Evolutionary conservation across 2,888 invertebrate species (phyloP).

Genomic region (Tortrix viridana): DNA sequence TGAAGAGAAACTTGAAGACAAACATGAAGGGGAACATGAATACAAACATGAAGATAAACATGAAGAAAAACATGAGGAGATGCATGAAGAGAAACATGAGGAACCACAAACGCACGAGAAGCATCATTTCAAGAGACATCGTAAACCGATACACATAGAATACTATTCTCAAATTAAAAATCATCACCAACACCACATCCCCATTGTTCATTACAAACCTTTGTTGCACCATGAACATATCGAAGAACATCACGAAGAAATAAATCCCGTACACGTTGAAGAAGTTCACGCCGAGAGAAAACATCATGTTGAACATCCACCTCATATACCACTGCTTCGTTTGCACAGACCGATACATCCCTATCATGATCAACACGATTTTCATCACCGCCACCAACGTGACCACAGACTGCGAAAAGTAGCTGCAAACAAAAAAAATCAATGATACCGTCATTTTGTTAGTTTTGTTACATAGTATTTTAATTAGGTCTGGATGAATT

Average conservation of each 20-base stretch:
- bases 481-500: neutral
- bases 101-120: constrained; percentile 6
- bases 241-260: constrained; percentile 6
- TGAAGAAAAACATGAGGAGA: neutral
- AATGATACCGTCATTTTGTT: neutral
- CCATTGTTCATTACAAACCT: neutral
- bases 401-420: constrained; percentile 12
- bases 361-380: neutral
- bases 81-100: constrained; percentile 13
- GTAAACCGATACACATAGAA: constrained; percentile 25
- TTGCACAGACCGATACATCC: constrained; percentile 12
- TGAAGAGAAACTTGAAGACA: neutral
- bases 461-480: neutral
- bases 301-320: constrained; percentile 7
- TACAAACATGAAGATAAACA: neutral
- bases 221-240: constrained; percentile 11
- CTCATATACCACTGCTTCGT: constrained; percentile 10
- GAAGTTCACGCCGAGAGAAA: constrained; percentile 16
- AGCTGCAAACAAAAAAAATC: neutral
- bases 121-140: neutral
- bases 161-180: constrained; percentile 44
- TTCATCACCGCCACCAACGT: constrained; percentile 4
- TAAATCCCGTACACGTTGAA: constrained; percentile 1
- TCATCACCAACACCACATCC: neutral
- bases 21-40: constrained; percentile 11